phyloP scores from a whole-genome alignment of 2,113 vertebrate species.

The Megaceryle torquata region DNA sequence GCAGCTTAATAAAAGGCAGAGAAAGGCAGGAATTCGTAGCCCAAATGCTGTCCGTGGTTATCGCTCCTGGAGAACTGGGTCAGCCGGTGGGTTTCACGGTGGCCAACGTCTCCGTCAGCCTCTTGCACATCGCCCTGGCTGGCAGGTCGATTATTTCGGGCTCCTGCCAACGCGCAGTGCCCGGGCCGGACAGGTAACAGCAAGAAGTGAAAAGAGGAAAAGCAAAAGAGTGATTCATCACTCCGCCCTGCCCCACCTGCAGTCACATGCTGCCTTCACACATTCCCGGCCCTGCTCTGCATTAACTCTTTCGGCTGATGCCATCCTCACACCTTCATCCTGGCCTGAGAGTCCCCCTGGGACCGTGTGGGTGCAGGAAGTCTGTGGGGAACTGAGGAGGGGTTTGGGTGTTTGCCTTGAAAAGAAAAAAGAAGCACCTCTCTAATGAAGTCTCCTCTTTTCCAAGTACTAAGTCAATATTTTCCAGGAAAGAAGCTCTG shows the following conservation, averaged over 20 bases:
- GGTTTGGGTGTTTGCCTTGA: background rate
- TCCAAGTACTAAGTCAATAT: background rate
- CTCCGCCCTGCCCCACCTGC: slow-evolving; percentile 67
- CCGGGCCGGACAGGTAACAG: slow-evolving; percentile 41
- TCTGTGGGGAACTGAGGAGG: background rate
- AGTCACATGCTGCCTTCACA: slow-evolving; percentile 55
- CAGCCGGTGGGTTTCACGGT: background rate
- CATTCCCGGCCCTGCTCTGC: background rate
- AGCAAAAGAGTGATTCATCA: slow-evolving; percentile 53
- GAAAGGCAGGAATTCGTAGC: background rate
- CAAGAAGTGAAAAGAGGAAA: slow-evolving; percentile 63
- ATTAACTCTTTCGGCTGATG: slow-evolving; percentile 41
- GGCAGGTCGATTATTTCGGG: background rate
- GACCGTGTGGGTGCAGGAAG: accelerated
- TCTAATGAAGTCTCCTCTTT: background rate
- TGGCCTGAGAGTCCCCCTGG: accelerated
- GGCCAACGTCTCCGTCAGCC: background rate
- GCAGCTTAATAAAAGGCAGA: background rate
- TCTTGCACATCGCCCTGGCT: background rate
- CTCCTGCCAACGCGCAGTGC: background rate
- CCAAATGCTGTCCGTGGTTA: accelerated
- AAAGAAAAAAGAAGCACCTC: accelerated
- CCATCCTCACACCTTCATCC: accelerated
- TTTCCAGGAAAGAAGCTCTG: background rate
- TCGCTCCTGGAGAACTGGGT: background rate